These are phyloP conservation scores for Burhinus bistriatus DNA, from an alignment of 2,113 vertebrate genomes.

Conservation along the genomic window DNA sequence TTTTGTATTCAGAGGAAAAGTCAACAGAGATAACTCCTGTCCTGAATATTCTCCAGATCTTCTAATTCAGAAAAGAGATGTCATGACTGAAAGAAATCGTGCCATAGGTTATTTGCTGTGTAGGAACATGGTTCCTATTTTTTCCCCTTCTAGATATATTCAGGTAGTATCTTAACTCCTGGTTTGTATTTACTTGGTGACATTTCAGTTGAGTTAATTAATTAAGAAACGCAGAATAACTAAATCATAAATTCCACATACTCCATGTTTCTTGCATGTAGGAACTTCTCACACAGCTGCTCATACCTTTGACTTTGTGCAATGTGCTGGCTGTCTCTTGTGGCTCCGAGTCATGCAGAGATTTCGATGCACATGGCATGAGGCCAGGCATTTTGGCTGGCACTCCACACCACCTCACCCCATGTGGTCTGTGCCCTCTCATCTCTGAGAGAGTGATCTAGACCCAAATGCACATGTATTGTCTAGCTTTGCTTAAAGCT, in stretches of 20 bases:
- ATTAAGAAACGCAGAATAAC: neutral
- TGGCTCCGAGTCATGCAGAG: neutral
- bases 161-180: neutral
- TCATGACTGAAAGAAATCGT: neutral
- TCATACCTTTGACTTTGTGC: neutral
- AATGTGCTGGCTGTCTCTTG: neutral
- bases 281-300: neutral
- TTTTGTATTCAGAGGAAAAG: neutral
- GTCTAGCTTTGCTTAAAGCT: neutral
- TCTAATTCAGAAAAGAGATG: neutral
- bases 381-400: neutral
- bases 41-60: neutral
- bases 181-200: neutral
- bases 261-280: neutral
- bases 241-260: neutral
- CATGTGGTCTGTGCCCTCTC: neutral
- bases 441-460: neutral
- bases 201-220: neutral
- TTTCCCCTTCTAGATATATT: neutral
- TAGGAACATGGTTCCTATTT: neutral
- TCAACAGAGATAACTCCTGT: neutral
- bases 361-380: neutral
- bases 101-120: neutral
- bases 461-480: accelerated
- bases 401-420: accelerated